phyloP scores from a whole-genome alignment of 2,888 invertebrate genomes.

The Erebia palarica region DNA sequence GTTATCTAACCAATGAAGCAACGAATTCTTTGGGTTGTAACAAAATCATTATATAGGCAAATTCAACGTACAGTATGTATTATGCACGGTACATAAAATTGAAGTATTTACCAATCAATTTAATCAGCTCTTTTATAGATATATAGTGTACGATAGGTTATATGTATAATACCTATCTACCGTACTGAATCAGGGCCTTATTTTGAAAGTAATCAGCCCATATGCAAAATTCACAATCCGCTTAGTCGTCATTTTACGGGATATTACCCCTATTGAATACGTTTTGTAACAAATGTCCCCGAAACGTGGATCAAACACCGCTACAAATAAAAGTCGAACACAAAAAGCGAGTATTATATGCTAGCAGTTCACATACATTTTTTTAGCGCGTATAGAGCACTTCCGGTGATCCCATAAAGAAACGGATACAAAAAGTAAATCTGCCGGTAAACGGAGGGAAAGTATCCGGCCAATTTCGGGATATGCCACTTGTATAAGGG shows the following conservation, averaged over 20 bases:
- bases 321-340: conserved; percentile 9
- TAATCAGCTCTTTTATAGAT: too few species aligned
- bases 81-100: too few species aligned
- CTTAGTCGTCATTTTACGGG: not conserved
- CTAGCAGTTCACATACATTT: conserved; percentile 31
- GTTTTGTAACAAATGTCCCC: not conserved
- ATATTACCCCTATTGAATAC: not conserved
- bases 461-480: conserved; percentile 40
- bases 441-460: conserved; percentile 38
- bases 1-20: too few species aligned
- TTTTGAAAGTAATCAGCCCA: not conserved
- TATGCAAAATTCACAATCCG: not conserved
- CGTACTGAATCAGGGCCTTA: not conserved
- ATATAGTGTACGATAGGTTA: too few species aligned
- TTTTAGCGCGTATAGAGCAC: conserved; percentile 34
- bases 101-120: too few species aligned
- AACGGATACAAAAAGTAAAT: conserved; percentile 44
- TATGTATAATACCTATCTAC: not conserved
- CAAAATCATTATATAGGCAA: too few species aligned
- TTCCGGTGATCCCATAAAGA: conserved; percentile 37
- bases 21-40: too few species aligned
- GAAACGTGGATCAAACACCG: not conserved
- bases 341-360: conserved; percentile 12
- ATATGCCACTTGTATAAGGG: conserved; percentile 37
- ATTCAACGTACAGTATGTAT: too few species aligned